A percentile compares a stretch with the other conserved stretches of the same genome.
Evolutionary conservation across 2,113 vertebrate genomes (phyloP).

Genomic region (Antechinus flavipes): DNA sequence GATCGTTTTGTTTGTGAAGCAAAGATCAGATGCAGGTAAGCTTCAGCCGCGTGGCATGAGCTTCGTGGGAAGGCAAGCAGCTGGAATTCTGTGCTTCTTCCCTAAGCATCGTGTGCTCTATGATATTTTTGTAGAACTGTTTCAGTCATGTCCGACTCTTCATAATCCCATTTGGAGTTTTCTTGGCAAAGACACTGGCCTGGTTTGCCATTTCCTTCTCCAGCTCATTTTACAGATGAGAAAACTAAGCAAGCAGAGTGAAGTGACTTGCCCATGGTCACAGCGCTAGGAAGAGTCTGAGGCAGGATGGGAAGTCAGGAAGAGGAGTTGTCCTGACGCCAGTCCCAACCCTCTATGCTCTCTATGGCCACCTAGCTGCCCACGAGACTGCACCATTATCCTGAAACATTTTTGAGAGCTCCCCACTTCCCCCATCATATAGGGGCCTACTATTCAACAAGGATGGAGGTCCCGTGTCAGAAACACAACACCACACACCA

Average conservation of each 20-base stretch:
- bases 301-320: neutral
- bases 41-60: neutral
- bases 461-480: neutral
- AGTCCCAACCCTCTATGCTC: neutral
- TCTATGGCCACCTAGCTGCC: neutral
- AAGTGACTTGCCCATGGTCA: neutral
- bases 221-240: neutral
- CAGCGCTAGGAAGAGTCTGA: neutral
- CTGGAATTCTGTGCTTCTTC: neutral
- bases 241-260: neutral
- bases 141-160: neutral
- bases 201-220: no score
- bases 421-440: neutral
- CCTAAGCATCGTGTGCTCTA: neutral
- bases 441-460: constrained; percentile 25
- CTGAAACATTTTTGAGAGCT: neutral
- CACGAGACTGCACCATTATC: neutral
- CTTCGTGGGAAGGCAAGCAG: neutral
- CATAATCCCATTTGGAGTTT: no score
- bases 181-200: no score
- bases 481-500: constrained; percentile 27
- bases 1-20: neutral
- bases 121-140: neutral
- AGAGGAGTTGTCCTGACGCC: neutral
- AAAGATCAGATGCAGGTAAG: neutral